Base-by-base conservation (phyloP, 1,140 invertebrate species). In the Wasmannia auropunctata region DNA sequence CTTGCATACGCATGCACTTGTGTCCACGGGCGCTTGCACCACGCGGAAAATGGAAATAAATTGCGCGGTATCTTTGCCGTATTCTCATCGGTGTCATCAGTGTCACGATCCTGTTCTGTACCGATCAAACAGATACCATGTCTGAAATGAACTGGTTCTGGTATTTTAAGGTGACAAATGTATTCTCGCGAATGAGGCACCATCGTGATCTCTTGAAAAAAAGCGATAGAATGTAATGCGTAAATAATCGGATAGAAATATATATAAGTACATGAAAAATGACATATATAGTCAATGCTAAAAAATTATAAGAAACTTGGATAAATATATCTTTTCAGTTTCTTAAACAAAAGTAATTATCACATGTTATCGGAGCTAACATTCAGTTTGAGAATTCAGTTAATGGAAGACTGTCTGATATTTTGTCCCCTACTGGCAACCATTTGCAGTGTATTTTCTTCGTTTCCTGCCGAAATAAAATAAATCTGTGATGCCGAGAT, bases 391-490 rank as follows among this genome's bases (percentile, higher is more conserved):
- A n/a, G 28, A 90, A 84, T 69, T 83, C 14, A 5, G 43, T 90
- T 65, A 93, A 77, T 25, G 93, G 92, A 51, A 93, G 70, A 49
- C 2, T 0, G 79, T 93, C 87, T 72, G 43, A 43, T 43, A 86
- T 46, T 62, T 85, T 31, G 6, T 85, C 60, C 58, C 84, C 25
- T 69, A 91, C 6, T 10, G 92, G 87, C 1, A 70, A n/a, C 92
- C 91, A 93, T 49, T 89, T 88, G 49, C 83, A 87, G 46, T 65
- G 72, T 10, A 62, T 65, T 46, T 72, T 62, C 75, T 63, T 74
- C 67, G 31, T 62, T 11, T 62, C 31, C 67, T 75, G 74, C 86
- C 87, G 63, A 28, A 88, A 75, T 34, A 25, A 80, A 85, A 56
- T 62, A 43, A 86, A 80, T 65, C 34, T 31, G 25, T 67, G 11